Base-by-base conservation (phyloP, 2,797 vertebrate species). In the Hephaestus fuliginosus region DNA sequence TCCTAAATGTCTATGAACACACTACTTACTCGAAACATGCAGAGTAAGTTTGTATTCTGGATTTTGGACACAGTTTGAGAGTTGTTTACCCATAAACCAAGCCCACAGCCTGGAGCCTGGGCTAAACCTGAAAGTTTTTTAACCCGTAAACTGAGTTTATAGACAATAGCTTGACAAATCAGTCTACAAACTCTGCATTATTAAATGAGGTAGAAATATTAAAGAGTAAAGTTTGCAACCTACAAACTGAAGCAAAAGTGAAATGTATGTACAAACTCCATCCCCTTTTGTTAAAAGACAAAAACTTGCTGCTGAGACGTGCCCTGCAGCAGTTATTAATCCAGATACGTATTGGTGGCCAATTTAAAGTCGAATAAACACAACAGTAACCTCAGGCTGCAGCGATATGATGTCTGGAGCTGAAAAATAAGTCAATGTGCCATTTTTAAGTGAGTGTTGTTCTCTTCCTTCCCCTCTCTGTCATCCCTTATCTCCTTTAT, bases 401-500 rank as follows among this genome's bases (percentile, higher is more conserved):
- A 41, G 66, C 53, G 43, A 76, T 36, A 25, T 15, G 51, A 78
- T 39, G 48, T 61, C 30, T n/a, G 61, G 43, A 18, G 2, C 41
- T 79, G 70, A 82, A 43, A 67, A 87, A 80, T 80, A 79, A 74
- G 68, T 73, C 78, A 55, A 22, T 15, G 46, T 84, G 63, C 53
- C 51, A 46, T 88, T 80, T 79, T 75, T 80, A 86, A 87, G 78
- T 89, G 56, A 69, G 18, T 75, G 39, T 84, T 87, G 67, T 90
- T 85, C 66, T 85, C 68, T 51, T 53, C 68, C 52, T 74, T 60
- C 69, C 70, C 74, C 70, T 69, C 78, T 74, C 65, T 81, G 68
- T 81, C 83, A 18, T 64, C 84, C 62, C 60, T 74, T 74, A 72
- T 84, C 77, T 81, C 56, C 81, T 77, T 13, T 20, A 81, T 88